phyloP scores from a whole-genome alignment of 2,888 invertebrate species.

The Myopa testacea region DNA sequence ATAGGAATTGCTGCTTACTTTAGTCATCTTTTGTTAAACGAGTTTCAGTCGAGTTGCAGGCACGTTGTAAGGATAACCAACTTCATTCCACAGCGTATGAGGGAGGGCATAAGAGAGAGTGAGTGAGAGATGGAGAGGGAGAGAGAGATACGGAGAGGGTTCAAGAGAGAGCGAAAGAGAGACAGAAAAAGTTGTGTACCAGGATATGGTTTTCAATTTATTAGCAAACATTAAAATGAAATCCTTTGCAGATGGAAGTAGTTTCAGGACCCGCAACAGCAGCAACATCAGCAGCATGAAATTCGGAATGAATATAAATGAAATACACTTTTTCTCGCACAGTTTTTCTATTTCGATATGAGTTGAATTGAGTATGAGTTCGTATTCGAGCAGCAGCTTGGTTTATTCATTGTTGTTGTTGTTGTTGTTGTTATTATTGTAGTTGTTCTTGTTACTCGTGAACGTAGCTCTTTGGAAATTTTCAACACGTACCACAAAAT shows the following conservation, averaged over 20 bases:
- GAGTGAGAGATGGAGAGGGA: not conserved
- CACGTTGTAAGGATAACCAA: not conserved
- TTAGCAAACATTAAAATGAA: slow-evolving; percentile 44
- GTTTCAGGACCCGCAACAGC: not conserved
- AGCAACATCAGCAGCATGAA: not conserved
- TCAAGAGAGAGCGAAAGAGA: not conserved
- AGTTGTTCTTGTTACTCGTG: too few relatives aligned
- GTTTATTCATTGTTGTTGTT: too few relatives aligned
- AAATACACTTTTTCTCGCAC: not conserved
- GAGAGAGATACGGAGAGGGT: not conserved
- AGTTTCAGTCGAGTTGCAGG: not conserved
- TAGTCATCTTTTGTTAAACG: slow-evolving; percentile 4
- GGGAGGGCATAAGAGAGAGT: not conserved
- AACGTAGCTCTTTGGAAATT: too few relatives aligned
- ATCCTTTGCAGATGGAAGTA: slow-evolving; percentile 26
- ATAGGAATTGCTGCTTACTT: not conserved
- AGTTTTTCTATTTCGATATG: not conserved
- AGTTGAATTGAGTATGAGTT: not conserved
- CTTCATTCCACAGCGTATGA: not conserved
- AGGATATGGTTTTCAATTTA: slow-evolving; percentile 54
- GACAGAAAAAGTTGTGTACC: slow-evolving; percentile 11
- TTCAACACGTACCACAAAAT: too few relatives aligned
- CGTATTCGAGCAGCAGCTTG: not conserved
- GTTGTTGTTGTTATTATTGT: too few relatives aligned
- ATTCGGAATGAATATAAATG: slow-evolving; percentile 2